phyloP scores from a whole-genome alignment of 64 coral and sea anemone species.

The Anthopleura sola region DNA sequence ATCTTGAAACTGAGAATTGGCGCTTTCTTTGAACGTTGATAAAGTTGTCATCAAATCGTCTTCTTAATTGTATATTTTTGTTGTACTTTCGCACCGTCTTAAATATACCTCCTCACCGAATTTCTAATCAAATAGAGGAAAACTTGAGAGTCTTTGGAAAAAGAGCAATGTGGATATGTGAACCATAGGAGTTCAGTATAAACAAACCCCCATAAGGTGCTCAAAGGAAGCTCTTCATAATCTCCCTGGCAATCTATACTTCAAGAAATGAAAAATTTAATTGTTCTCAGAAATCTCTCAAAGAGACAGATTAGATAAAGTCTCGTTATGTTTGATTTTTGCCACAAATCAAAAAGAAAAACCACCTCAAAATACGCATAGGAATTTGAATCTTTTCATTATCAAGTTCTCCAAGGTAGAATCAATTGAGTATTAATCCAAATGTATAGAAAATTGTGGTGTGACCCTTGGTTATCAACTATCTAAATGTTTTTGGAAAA shows the following conservation, averaged over 20 bases:
- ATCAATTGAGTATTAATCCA: neutral
- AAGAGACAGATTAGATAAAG: constrained; percentile 9
- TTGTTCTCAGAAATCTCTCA: constrained; percentile 1
- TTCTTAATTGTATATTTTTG: constrained; percentile 2
- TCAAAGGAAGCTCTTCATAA: constrained; percentile 17
- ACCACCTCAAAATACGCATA: neutral
- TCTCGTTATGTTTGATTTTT: constrained; percentile 10
- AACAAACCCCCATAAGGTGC: constrained; percentile 25
- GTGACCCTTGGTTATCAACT: neutral
- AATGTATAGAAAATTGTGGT: neutral
- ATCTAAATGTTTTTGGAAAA: neutral
- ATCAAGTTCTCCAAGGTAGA: neutral
- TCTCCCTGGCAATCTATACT: neutral
- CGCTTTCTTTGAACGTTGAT: constrained; percentile 30
- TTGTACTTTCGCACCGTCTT: neutral
- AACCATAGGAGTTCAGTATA: constrained; percentile 1
- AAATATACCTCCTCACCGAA: neutral
- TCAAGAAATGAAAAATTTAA: constrained; percentile 28
- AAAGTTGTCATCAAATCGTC: neutral
- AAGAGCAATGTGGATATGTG: constrained; percentile 5
- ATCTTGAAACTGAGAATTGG: constrained; percentile 12
- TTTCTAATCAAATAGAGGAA: neutral
- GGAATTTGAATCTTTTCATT: neutral
- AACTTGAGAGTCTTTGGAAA: neutral
- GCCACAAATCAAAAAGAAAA: neutral